These are phyloP conservation scores for Chirona hameri DNA, from an alignment of 2,888 invertebrate species.

Conservation along the genomic window DNA sequence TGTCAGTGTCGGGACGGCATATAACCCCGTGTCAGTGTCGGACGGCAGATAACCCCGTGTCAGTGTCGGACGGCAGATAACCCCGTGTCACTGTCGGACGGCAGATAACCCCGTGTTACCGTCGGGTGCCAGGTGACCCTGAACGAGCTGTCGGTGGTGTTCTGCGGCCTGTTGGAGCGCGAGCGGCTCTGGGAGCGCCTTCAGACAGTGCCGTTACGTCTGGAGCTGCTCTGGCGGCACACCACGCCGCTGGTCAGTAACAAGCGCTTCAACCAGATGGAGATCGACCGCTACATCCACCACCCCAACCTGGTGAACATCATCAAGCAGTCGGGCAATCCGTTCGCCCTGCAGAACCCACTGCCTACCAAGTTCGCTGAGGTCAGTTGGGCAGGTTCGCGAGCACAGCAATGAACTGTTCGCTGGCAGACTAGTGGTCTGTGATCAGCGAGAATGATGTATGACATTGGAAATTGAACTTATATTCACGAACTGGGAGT, in stretches of 20 bases:
- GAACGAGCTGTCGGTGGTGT: background rate
- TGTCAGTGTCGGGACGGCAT: too few relatives aligned
- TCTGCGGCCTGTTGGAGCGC: slow-evolving; percentile 11
- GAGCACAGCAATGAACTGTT: background rate
- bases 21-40: too few relatives aligned
- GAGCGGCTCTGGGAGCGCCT: background rate
- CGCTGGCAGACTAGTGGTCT: background rate
- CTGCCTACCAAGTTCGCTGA: background rate
- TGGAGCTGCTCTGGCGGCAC: slow-evolving; percentile 1
- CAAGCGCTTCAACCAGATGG: slow-evolving; percentile 8
- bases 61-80: too few relatives aligned
- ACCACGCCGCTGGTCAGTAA: slow-evolving; percentile 10
- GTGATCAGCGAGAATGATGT: background rate
- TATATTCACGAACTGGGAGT: background rate
- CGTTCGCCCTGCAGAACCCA: slow-evolving; percentile 9
- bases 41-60: too few relatives aligned
- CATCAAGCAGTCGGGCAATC: slow-evolving; percentile 1
- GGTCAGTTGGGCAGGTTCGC: background rate
- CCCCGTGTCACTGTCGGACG: too few relatives aligned
- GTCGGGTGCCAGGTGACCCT: background rate
- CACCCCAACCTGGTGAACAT: slow-evolving; percentile 1
- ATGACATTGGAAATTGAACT: background rate
- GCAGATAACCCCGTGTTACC: too few relatives aligned
- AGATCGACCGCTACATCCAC: slow-evolving; percentile 7
- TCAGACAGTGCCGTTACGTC: background rate